These are phyloP conservation scores for Phyllotis vaccarum DNA, from an alignment of 2,797 vertebrate species.

Conservation along the genomic window DNA sequence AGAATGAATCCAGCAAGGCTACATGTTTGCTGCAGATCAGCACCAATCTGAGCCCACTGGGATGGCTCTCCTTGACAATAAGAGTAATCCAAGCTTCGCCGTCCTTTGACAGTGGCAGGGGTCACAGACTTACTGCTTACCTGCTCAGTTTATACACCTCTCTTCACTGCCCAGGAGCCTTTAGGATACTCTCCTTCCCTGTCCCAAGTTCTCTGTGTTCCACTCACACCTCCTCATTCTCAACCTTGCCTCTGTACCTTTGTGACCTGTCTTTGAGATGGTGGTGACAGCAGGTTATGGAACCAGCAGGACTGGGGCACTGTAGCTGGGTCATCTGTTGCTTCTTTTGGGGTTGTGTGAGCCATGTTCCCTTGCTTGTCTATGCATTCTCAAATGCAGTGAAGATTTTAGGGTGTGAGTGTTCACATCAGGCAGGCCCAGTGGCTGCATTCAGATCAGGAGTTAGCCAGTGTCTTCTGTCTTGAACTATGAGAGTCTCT, in stretches of 20 bases:
- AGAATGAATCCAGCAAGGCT: constrained; percentile 54
- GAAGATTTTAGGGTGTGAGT: constrained; percentile 73
- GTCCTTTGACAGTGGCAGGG: not conserved
- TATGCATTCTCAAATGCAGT: constrained; percentile 76
- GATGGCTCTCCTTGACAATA: not conserved
- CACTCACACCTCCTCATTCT: not conserved
- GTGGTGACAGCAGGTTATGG: constrained; percentile 87
- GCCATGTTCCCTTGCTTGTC: constrained; percentile 45
- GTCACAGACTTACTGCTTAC: not conserved
- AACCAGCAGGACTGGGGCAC: constrained; percentile 51
- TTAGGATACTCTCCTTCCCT: not conserved
- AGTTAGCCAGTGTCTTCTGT: not conserved
- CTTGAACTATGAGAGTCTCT: not conserved
- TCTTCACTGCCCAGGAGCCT: not conserved
- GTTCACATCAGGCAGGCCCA: not conserved
- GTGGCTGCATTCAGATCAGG: not conserved
- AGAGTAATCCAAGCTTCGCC: not conserved
- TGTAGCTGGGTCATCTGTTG: constrained; percentile 41
- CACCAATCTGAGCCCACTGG: not conserved
- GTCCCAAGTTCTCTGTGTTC: not conserved
- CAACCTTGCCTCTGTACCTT: constrained; percentile 86
- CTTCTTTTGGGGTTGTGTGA: constrained; percentile 59
- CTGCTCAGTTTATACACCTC: not conserved
- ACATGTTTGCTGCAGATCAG: not conserved
- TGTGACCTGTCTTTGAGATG: constrained; percentile 93